Percentiles rank a stretch among this genome's conserved stretches.
Evolutionary conservation across 2,113 vertebrate genomes (phyloP).

Genomic region (Acanthisitta chloris): DNA sequence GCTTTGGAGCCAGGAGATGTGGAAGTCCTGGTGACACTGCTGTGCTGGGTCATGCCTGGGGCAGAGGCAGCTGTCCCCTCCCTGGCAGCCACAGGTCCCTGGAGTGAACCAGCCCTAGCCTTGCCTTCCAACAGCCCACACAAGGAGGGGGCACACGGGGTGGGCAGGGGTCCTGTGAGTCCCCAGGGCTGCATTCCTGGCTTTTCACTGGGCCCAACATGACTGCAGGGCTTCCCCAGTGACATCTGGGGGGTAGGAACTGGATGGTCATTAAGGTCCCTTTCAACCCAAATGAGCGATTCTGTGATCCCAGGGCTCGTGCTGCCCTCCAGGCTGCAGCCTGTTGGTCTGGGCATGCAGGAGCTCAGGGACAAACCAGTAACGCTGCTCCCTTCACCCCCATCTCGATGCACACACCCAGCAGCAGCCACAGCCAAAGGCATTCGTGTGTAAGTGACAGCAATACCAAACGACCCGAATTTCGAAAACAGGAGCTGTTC

Average conservation of each 20-base stretch:
- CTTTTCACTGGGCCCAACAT: rapidly evolving
- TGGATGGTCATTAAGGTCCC: background rate
- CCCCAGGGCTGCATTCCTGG: rapidly evolving
- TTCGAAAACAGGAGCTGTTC: background rate
- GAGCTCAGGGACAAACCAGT: rapidly evolving
- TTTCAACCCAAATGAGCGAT: rapidly evolving
- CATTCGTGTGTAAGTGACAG: rapidly evolving
- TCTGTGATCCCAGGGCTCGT: rapidly evolving
- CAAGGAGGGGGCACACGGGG: too few relatives aligned
- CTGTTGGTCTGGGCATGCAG: rapidly evolving
- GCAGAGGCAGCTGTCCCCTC: background rate
- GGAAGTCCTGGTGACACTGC: background rate
- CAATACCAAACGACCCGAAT: rapidly evolving
- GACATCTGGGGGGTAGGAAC: background rate
- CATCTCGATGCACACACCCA: rapidly evolving
- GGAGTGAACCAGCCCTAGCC: background rate
- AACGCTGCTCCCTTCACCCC: too few relatives aligned
- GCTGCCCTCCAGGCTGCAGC: background rate
- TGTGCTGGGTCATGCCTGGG: background rate
- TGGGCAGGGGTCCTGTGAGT: background rate
- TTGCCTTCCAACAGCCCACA: rapidly evolving
- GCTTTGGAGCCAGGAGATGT: background rate
- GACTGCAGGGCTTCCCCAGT: background rate
- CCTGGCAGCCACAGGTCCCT: background rate
- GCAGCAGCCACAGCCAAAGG: rapidly evolving